Evolutionary conservation across 1,140 invertebrate genomes (phyloP), one percentile per base, ranked within the genome.

Genomic region (Temnothorax curvispinosus): DNA sequence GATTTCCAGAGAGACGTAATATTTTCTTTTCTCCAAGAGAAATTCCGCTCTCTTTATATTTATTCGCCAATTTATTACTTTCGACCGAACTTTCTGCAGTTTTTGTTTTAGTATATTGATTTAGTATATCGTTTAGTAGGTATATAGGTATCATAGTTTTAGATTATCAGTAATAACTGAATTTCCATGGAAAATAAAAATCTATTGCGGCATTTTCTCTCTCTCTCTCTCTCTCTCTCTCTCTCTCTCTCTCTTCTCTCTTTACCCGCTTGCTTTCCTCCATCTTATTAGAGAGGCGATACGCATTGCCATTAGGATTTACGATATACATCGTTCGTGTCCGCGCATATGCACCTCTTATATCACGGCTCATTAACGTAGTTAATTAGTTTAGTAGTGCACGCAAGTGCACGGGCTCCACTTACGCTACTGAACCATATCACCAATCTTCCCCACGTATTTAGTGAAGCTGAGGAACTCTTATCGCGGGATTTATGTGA

Each of bases 281-380:
- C 74, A 0, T 86, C 27, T 38, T 60, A 47, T 65, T 47, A 72
- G 67, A 44, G 38, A 54, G 27, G 58, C 2, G 58, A 47, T 71
- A 27, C 52, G 21, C 47, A 9, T 52, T 67, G 72, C 56, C n/a
- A 74, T 65, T 54, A 47, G 32, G 54, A 88, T 64, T 77, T 74
- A 77, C 77, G 71, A 76, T 77, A 56, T 78, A 35, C 44, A 71
- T 89, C 62, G 72, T 47, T 69, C 27, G 21, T 41, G 38, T 41
- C n/a, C 35, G 62, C 78, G 74, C 54, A n/a, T 81, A 86, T 71
- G 50, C 50, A 54, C 50, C 64, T 89, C 88, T 90, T 82, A 82
- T 89, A 87, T 89, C 88, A 87, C 77, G 88, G 52, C 58, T 90
- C 85, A 89, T 87, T 89, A 89, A 90, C 56, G 77, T 89, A 58